These are phyloP conservation scores for Dipus sagitta DNA, from an alignment of 2,797 vertebrate species.

Conservation along the genomic window DNA sequence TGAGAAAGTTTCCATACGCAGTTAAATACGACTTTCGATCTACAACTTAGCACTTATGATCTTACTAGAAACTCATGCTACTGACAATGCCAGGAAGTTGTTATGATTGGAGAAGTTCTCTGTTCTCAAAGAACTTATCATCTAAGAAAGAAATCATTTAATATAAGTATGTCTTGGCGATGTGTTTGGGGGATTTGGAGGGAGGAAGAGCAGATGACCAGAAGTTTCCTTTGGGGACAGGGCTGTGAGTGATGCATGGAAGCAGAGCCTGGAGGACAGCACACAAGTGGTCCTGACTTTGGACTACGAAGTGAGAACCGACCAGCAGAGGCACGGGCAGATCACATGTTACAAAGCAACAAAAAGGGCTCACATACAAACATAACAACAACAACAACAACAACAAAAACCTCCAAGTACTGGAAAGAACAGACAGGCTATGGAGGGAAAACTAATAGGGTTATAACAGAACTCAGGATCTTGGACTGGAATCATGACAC, in stretches of 20 bases:
- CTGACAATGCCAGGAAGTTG: not conserved
- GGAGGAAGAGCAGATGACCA: not conserved
- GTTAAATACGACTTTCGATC: conserved; percentile 38
- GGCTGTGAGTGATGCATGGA: not conserved
- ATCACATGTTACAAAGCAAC: not conserved
- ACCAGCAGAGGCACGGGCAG: not conserved
- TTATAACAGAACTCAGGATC: not conserved
- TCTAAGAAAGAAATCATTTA: conserved; percentile 15
- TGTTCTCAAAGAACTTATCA: conserved; percentile 16
- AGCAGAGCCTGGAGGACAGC: not conserved
- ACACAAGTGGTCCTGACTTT: not conserved
- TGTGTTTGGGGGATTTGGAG: not conserved
- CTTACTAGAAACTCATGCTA: conserved; percentile 42
- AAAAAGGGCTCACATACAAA: no score
- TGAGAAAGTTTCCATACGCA: conserved; percentile 33
- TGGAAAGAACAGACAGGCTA: not conserved
- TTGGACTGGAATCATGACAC: not conserved
- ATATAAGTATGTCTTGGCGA: not conserved
- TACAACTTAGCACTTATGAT: conserved; percentile 9
- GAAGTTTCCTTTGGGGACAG: not conserved
- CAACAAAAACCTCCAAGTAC: not conserved
- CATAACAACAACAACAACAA: not conserved
- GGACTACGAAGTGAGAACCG: not conserved
- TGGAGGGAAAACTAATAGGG: not conserved
- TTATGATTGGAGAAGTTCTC: not conserved